Evolutionary conservation across 2,797 vertebrate genomes (phyloP).

Genomic region (Apodemus agrarius): DNA sequence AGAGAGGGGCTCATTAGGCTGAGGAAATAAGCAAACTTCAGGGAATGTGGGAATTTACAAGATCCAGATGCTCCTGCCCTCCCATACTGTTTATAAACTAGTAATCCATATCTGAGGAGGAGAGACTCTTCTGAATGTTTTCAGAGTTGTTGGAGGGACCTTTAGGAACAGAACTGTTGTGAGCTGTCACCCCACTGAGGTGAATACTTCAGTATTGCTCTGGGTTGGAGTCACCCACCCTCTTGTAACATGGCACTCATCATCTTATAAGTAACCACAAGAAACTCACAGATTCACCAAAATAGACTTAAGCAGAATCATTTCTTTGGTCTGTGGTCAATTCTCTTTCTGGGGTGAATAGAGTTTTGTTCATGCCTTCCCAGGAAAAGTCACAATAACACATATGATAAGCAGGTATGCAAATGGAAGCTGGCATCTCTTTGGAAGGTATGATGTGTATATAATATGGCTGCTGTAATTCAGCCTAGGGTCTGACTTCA

Average conservation of each 20-base stretch:
- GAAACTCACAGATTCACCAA: background rate
- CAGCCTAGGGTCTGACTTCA: background rate
- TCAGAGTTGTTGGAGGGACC: background rate
- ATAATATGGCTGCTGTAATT: background rate
- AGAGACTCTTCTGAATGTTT: background rate
- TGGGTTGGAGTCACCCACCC: background rate
- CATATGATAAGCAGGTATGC: background rate
- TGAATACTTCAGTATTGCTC: background rate
- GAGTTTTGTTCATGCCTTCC: background rate
- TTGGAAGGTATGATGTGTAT: fast-evolving
- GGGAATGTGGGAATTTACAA: background rate
- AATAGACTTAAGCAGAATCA: background rate
- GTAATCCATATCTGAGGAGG: background rate
- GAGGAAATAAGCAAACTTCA: background rate
- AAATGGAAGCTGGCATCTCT: fast-evolving
- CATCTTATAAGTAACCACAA: background rate
- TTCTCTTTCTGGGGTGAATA: background rate
- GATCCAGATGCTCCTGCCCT: background rate
- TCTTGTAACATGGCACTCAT: no score
- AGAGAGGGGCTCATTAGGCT: background rate
- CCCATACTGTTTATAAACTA: background rate
- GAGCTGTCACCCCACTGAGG: background rate
- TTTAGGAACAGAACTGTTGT: background rate
- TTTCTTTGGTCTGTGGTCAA: background rate
- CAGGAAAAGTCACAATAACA: background rate